These are phyloP conservation scores for Antidorcas marsupialis DNA, from an alignment of 2,113 vertebrate genomes.

Conservation along the genomic window DNA sequence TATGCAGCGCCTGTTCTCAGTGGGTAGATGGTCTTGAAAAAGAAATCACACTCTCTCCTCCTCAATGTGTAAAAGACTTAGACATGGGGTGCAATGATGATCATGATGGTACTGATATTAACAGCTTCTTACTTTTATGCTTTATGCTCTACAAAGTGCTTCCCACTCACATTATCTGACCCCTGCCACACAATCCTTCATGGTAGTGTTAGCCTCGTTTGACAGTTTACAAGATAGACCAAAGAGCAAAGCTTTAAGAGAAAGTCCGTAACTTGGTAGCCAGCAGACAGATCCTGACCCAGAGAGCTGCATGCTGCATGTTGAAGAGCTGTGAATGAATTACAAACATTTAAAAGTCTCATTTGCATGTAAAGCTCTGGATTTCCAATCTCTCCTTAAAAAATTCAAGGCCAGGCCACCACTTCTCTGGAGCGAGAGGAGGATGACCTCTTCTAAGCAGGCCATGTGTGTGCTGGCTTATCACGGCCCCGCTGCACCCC, in stretches of 20 bases:
- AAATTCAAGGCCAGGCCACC: not conserved
- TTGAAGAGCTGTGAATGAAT: not conserved
- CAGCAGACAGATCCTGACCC: not conserved
- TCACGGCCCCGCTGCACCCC: not conserved
- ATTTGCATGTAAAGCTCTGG: not conserved
- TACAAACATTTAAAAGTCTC: not conserved
- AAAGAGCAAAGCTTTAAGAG: not conserved
- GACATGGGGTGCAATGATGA: not conserved
- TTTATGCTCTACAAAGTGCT: not conserved
- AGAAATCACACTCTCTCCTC: not conserved
- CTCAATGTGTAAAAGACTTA: not conserved
- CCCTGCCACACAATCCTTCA: not conserved
- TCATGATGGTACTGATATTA: not conserved
- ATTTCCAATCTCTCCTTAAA: not conserved
- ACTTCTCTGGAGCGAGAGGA: not conserved
- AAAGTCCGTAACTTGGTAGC: not conserved
- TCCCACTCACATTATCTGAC: constrained; percentile 46
- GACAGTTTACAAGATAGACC: not conserved
- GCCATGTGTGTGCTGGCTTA: not conserved
- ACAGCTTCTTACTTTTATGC: not conserved
- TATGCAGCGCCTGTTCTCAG: not conserved
- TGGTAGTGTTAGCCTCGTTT: not conserved
- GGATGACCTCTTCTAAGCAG: not conserved
- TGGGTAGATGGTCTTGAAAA: not conserved
- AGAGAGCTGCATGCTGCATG: accelerated